Percentiles rank a stretch among this genome's conserved stretches.
phyloP scores from a whole-genome alignment of 2,797 vertebrate genomes.

The Sciurus vulgaris region DNA sequence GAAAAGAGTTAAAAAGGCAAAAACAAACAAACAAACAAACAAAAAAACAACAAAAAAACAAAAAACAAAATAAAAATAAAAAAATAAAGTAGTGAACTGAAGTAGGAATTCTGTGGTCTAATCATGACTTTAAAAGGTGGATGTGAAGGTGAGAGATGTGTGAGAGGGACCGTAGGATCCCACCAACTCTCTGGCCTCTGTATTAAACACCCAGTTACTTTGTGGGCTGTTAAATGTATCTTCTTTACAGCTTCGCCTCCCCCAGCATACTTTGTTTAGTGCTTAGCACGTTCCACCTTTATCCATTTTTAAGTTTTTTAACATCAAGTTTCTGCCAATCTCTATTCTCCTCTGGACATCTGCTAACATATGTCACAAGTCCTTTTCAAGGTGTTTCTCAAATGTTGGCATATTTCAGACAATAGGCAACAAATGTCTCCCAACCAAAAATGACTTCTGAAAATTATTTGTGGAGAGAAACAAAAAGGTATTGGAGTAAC shows the following conservation, averaged over 20 bases:
- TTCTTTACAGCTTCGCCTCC: not conserved
- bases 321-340: not conserved
- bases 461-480: not conserved
- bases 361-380: conserved; percentile 3
- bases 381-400: conserved; percentile 62
- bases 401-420: conserved; percentile 43
- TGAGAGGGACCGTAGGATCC: not conserved
- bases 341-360: not conserved
- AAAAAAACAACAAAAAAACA: too few species aligned
- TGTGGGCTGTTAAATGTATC: not conserved
- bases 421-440: conserved; percentile 9
- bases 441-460: not conserved
- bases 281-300: not conserved
- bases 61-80: not conserved
- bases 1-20: conserved; percentile 30
- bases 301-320: not conserved
- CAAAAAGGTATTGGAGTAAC: not conserved
- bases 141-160: not conserved
- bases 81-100: not conserved
- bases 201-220: not conserved
- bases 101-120: not conserved
- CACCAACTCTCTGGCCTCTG: not conserved
- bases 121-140: not conserved
- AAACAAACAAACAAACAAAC: too few species aligned
- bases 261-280: not conserved